These are phyloP conservation scores for Lacerta agilis DNA, from an alignment of 2,797 vertebrate species.

Conservation along the genomic window DNA sequence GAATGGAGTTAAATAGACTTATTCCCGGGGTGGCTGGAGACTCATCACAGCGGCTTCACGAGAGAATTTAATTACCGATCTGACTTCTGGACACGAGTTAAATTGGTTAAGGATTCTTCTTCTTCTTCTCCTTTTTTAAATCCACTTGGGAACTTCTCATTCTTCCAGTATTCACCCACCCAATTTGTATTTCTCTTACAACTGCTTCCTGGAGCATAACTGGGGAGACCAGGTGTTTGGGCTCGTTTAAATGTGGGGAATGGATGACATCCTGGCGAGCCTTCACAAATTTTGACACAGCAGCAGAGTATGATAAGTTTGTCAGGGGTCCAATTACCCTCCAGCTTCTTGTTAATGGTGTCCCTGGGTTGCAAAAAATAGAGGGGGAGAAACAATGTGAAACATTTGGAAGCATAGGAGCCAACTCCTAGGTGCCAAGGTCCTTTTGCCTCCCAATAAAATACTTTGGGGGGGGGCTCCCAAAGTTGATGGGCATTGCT, in stretches of 20 bases:
- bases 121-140: not conserved
- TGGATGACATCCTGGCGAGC: too few relatives aligned
- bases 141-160: not conserved
- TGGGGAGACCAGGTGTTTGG: not conserved
- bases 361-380: not conserved
- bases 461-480: too few relatives aligned
- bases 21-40: not conserved
- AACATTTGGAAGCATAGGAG: not conserved
- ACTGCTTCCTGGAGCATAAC: not conserved
- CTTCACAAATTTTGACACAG: too few relatives aligned
- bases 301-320: not conserved
- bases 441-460: too few relatives aligned
- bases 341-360: not conserved
- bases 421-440: too few relatives aligned
- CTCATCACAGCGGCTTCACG: not conserved
- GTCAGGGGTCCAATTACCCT: not conserved
- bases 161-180: not conserved
- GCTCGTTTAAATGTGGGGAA: too few relatives aligned
- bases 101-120: not conserved
- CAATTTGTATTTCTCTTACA: not conserved
- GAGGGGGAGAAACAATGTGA: not conserved
- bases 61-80: slow-evolving; percentile 27
- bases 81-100: slow-evolving; percentile 11
- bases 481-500: too few relatives aligned
- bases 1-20: slow-evolving; percentile 44